Evolutionary conservation across 2,797 vertebrate genomes (phyloP), one percentile per base, ranked within the genome.

Genomic region (Buceros bicornis): DNA sequence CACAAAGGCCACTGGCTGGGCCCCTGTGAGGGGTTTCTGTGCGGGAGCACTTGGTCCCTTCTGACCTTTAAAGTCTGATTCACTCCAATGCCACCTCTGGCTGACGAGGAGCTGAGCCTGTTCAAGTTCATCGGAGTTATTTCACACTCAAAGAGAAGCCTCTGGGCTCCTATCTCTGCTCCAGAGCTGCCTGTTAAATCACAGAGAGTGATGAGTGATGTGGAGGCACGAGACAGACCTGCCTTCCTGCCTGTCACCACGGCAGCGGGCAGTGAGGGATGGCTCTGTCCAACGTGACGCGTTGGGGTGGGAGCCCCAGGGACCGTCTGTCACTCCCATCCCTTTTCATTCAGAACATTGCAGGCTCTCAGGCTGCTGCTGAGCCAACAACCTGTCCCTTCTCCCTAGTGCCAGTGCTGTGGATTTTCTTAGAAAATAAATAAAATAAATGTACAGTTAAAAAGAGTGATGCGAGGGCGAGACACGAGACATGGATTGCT

Each of bases 231-330:
- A 56, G 77, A 21, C n/a, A 19, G 73, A 31, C 14, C 72, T 64
- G 88, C 66, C 56, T 64, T 22, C 72, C 61, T 2, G 7, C 18
- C 45, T 24, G 56, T 35, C 77, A 40, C 7, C 8, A 15, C 42
- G 57, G 82, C 31, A 40, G 19, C 2, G 1, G 40, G 82, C 26
- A 35, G 19, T 1, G 1, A 33, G 50, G 57, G 19, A 16, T 15
- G 8, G 47, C 51, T 82, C 57, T 19, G 24, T 35, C 86, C 86
- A 51, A 21, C 0, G 0, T 8, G 50, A 26, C 15, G 1, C 0
- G 0, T 33, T 43, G 50, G 57, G 3, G 1, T 54, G 79, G 19
- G 45, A 45, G 45, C 45, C 45, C 10, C 37, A 40, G 45, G 45
- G 45, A 19, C 45, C 12, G 37, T 45, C 45, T 45, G 16, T 45